Conservation (phyloP, 2,113 vertebrate genomes). For the Pholis gunnellus region DNA sequence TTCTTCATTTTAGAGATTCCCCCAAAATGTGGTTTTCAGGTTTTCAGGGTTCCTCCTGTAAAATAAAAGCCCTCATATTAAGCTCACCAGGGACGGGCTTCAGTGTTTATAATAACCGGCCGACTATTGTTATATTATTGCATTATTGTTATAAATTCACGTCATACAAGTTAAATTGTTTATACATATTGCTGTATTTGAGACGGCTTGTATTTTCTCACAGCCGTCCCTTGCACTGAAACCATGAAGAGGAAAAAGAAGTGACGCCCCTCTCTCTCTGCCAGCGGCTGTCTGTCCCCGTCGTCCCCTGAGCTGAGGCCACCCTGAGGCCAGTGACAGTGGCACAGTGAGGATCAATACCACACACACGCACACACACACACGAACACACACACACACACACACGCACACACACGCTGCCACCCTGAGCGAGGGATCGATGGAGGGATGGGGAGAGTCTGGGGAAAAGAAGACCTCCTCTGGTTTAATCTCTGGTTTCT, state of each 20-base stretch:
- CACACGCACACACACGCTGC: constrained; percentile 5
- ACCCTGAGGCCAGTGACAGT: constrained; percentile 79
- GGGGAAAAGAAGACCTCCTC: constrained; percentile 3
- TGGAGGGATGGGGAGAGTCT: constrained; percentile 36
- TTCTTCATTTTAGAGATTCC: too few species aligned
- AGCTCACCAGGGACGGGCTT: too few species aligned
- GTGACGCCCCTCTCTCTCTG: constrained; percentile 27
- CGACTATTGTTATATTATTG: neutral
- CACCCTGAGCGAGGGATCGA: constrained; percentile 52
- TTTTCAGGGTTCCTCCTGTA: too few species aligned
- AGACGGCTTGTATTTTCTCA: neutral
- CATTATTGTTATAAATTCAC: too few species aligned
- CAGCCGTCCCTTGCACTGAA: neutral
- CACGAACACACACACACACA: constrained; percentile 31
- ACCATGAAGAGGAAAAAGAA: neutral
- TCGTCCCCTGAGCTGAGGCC: constrained; percentile 67
- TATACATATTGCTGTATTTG: neutral
- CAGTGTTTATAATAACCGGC: neutral
- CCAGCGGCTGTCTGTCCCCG: constrained; percentile 76
- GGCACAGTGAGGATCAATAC: constrained; percentile 63
- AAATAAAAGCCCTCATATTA: neutral
- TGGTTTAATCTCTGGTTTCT: constrained; percentile 7
- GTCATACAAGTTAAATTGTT: neutral
- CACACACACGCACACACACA: constrained; percentile 21
- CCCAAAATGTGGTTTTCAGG: neutral